Evolutionary conservation across 2,797 vertebrate genomes (phyloP).

Genomic region (Notolabrus celidotus): DNA sequence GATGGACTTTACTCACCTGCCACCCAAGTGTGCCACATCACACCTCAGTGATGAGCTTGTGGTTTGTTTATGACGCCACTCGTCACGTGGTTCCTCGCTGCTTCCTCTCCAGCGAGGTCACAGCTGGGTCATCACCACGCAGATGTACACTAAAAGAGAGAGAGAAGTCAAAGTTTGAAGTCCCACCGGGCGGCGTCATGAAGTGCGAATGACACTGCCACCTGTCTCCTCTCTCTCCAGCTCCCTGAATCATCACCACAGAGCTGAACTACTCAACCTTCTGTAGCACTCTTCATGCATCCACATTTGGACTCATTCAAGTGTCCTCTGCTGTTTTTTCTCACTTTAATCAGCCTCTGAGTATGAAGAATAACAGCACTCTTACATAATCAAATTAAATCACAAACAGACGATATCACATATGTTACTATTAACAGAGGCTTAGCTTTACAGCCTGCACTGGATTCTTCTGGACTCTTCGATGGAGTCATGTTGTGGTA

Average conservation of each 20-base stretch:
- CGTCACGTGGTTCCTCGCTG: constrained; percentile 4
- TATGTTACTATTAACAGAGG: neutral
- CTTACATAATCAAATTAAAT: neutral
- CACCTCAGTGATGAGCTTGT: constrained; percentile 32
- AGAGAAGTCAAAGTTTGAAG: neutral
- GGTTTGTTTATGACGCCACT: constrained; percentile 30
- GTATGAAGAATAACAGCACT: constrained; percentile 8
- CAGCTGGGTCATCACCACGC: constrained; percentile 1
- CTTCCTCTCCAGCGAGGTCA: constrained; percentile 43
- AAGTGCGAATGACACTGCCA: constrained; percentile 1
- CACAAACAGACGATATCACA: neutral
- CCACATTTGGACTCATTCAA: constrained; percentile 13
- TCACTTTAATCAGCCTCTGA: constrained; percentile 2
- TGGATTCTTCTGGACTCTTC: too few species aligned
- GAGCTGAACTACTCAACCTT: neutral
- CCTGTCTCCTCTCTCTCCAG: neutral
- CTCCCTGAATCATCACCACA: constrained; percentile 12
- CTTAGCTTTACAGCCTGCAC: neutral
- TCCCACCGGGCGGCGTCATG: neutral
- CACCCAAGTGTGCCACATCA: constrained; percentile 32
- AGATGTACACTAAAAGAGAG: too few species aligned
- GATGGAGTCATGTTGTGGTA: too few species aligned
- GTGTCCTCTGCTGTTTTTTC: constrained; percentile 1
- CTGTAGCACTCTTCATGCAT: constrained; percentile 16
- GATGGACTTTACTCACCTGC: constrained; percentile 21